phyloP scores from a whole-genome alignment of 1,140 invertebrate genomes.

The Leptinotarsa undecemlineata region DNA sequence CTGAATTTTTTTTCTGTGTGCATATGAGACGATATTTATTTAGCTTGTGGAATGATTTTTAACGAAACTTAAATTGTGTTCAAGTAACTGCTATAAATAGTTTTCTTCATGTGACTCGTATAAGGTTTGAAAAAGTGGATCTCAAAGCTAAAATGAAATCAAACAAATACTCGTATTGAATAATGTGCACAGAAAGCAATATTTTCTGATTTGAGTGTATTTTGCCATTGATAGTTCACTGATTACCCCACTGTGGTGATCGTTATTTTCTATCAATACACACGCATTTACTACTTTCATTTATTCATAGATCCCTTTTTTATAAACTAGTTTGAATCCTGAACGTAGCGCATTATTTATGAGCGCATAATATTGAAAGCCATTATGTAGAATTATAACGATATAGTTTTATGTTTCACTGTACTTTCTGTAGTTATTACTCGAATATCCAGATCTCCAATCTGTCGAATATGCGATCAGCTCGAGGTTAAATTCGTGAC shows the following conservation, averaged over 20 bases:
- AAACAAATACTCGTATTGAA: too few species aligned
- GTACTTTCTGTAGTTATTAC: not conserved
- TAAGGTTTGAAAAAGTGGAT: too few species aligned
- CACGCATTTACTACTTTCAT: constrained; percentile 15
- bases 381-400: constrained; percentile 18
- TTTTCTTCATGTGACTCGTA: too few species aligned
- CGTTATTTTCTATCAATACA: constrained; percentile 23
- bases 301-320: constrained; percentile 24
- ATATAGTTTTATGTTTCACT: not conserved
- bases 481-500: not conserved
- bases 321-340: constrained; percentile 2
- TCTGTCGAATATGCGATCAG: not conserved
- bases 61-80: too few species aligned
- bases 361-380: not conserved
- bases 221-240: constrained; percentile 7
- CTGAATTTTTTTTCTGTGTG: too few species aligned
- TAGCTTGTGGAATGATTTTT: too few species aligned
- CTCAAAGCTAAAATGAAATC: too few species aligned
- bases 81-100: too few species aligned
- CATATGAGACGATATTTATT: too few species aligned
- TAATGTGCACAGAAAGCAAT: too few species aligned
- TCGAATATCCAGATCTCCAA: not conserved
- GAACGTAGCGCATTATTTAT: constrained; percentile 20
- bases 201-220: not conserved
- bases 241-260: constrained; percentile 10